Evolutionary conservation across 1,140 invertebrate genomes (phyloP), one percentile per base, ranked within the genome.

Genomic region (Drosophila dunni): DNA sequence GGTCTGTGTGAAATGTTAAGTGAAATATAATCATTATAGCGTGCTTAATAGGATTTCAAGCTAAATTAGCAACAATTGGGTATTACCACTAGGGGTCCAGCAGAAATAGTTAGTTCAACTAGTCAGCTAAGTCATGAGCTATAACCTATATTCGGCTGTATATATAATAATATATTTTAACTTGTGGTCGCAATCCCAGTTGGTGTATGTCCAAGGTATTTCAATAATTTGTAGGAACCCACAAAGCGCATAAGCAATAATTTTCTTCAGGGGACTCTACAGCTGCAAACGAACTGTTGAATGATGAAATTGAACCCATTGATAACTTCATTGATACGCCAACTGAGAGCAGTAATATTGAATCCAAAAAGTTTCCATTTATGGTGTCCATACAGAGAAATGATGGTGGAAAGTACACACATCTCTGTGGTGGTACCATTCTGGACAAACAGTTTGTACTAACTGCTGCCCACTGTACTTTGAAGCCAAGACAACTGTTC

Each of bases 391-490:
- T 86, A n/a, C 76, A 86, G n/a, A 33, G 29, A 4, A 29, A 15
- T 36, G 15, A n/a, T 0, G 33, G 29, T 3, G 60, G 54, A 7
- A 53, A 40, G 20, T 84, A 67, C 42, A 61, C 65, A 17, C 84
- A 88, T 40, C 69, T 89, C 29, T 88, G 84, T 13, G 84, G 86
- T 0, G 84, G 84, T 7, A 34, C 66, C 0, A 89, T 88, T 6
- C 48, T 88, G 13, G 38, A 61, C 8, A 40, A 36, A 6, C 42
- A 70, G 6, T 70, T 81, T n/a, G 53, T 88, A 6, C 24, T 88
- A 33, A 72, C 67, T 7, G 64, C 80, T 0, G 84, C 84, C 1
- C 84, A 88, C 48, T 88, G 84, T 50, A 17, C 74, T 0, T 5
- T 63, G 5, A 67, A 70, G 5, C 75, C 75, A 0, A 38, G 4